phyloP scores from a whole-genome alignment of 2,797 vertebrate genomes.

The Antrozous pallidus region DNA sequence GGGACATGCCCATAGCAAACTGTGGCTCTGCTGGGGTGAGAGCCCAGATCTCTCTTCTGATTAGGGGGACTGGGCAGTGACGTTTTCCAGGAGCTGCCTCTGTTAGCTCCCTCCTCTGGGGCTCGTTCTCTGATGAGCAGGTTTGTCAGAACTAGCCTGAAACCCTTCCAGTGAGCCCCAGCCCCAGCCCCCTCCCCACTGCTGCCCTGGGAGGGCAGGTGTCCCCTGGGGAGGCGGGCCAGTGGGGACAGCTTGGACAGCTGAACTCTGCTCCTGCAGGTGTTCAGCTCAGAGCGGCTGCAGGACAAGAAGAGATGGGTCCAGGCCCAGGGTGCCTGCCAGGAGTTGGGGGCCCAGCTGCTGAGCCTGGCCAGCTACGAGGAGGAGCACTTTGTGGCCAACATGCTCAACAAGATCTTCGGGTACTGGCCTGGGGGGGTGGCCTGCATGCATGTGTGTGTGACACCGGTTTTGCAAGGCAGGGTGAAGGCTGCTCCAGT shows the following conservation, averaged over 20 bases:
- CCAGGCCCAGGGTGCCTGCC: constrained; percentile 90
- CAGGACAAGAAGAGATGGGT: constrained; percentile 93
- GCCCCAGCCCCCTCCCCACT: not conserved
- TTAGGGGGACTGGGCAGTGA: not conserved
- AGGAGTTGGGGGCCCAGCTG: constrained; percentile 89
- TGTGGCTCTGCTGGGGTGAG: not conserved
- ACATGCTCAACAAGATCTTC: constrained; percentile 92
- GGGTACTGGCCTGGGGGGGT: constrained; percentile 84
- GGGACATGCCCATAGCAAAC: not conserved
- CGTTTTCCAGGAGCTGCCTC: not conserved
- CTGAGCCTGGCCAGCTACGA: constrained; percentile 90
- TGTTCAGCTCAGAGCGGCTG: constrained; percentile 88
- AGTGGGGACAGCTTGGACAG: not conserved
- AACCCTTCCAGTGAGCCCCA: not conserved
- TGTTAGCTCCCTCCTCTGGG: not conserved
- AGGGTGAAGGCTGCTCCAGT: not conserved
- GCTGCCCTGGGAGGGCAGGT: no score
- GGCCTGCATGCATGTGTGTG: accelerated
- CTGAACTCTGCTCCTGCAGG: constrained; percentile 79
- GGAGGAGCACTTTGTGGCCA: constrained; percentile 91
- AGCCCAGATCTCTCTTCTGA: not conserved
- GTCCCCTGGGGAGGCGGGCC: not conserved
- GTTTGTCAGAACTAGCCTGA: not conserved
- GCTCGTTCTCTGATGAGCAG: not conserved
- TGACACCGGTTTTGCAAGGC: not conserved